phyloP scores from a whole-genome alignment of 2,888 invertebrate genomes.

The Sipha maydis region DNA sequence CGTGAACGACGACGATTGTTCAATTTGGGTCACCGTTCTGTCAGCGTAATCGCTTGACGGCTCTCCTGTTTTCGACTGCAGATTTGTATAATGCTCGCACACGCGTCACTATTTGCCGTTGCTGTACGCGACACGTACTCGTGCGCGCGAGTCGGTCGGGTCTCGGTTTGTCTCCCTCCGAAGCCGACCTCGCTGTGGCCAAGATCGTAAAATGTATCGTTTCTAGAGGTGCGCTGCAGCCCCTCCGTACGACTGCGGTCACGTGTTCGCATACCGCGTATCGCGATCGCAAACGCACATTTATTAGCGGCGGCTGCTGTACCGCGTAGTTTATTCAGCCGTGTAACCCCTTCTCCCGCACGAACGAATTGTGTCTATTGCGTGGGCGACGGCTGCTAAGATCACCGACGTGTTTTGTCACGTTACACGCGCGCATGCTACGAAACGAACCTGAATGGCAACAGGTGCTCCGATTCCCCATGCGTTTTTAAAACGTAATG shows the following conservation, averaged over 20 bases:
- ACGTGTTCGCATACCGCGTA: background rate
- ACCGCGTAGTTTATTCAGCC: too few relatives aligned
- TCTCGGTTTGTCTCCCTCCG: background rate
- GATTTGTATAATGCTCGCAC: background rate
- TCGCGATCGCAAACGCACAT: background rate
- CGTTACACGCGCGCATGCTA: background rate
- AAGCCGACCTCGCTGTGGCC: background rate
- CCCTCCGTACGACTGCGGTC: background rate
- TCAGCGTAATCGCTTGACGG: background rate
- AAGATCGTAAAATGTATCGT: background rate
- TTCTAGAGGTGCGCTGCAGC: too few relatives aligned
- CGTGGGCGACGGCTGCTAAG: conserved; percentile 16
- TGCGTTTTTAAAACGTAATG: background rate
- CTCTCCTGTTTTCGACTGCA: background rate
- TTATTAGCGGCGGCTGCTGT: too few relatives aligned
- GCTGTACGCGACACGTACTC: too few relatives aligned
- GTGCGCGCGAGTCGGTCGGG: background rate
- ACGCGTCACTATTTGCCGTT: background rate
- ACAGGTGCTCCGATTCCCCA: background rate
- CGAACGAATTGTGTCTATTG: background rate
- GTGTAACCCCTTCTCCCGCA: background rate
- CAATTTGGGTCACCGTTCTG: background rate
- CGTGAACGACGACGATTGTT: background rate
- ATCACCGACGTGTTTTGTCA: conserved; percentile 14
- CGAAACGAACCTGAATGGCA: background rate